phyloP scores from a whole-genome alignment of 1,140 invertebrate genomes.

The Aphaenogaster floridana region DNA sequence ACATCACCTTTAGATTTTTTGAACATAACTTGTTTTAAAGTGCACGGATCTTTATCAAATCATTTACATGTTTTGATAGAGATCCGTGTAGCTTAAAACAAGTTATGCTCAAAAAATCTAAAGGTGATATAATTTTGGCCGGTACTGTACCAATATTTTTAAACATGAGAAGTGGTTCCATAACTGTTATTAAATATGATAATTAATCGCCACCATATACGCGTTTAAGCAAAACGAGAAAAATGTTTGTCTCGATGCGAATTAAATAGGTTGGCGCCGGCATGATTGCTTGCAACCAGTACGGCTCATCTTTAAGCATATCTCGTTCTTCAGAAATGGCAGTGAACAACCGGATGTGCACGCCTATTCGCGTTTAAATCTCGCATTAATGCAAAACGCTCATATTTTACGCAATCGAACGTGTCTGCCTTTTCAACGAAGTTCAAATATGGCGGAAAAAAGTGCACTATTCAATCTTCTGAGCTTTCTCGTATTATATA shows the following conservation, averaged over 20 bases:
- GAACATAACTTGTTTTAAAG: too few species aligned
- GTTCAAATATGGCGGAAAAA: not conserved
- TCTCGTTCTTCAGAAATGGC: conserved; percentile 53
- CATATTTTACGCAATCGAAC: conserved; percentile 52
- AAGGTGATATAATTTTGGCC: too few species aligned
- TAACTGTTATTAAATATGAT: not conserved
- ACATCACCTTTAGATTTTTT: too few species aligned
- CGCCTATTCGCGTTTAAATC: conserved; percentile 60
- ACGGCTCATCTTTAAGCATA: conserved; percentile 41
- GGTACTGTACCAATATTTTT: not conserved
- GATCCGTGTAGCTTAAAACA: too few species aligned
- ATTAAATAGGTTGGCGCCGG: conserved; percentile 34
- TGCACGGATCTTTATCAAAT: too few species aligned
- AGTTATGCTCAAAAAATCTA: too few species aligned
- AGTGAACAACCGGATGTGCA: conserved; percentile 52
- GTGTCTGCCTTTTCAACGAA: not conserved
- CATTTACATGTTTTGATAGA: too few species aligned
- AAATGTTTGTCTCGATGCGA: not conserved
- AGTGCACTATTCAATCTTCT: not conserved
- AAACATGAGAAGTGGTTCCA: not conserved
- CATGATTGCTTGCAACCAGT: conserved; percentile 22
- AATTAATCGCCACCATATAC: not conserved
- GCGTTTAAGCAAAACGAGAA: not conserved
- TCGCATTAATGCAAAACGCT: conserved; percentile 39
- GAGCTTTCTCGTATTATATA: not conserved